Evolutionary conservation across 2,113 vertebrate genomes (phyloP).

Genomic region (Oncorhynchus mykiss): DNA sequence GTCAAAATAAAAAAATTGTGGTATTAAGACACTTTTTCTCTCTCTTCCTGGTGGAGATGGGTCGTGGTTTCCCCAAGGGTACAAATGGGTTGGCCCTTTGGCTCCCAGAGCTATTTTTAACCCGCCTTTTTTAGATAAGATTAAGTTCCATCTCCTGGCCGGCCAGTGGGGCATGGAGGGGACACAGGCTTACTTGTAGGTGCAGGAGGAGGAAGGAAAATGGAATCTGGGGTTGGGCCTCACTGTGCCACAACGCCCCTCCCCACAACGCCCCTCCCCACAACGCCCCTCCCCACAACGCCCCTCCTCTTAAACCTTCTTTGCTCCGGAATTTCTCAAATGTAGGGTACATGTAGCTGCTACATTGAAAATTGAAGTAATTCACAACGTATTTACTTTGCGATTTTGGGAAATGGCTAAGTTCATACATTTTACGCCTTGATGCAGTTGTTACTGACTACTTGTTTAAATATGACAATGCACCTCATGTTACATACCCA

Average conservation of each 20-base stretch:
- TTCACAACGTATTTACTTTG: too few relatives aligned
- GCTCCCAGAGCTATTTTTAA: constrained; percentile 67
- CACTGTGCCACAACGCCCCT: neutral
- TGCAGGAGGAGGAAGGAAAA: neutral
- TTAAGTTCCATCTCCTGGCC: constrained; percentile 64
- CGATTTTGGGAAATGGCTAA: too few relatives aligned
- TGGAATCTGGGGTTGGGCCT: neutral
- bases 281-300: neutral
- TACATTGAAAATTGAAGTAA: too few relatives aligned
- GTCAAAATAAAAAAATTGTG: neutral
- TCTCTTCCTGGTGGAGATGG: constrained; percentile 25
- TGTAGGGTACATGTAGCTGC: too few relatives aligned
- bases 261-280: neutral
- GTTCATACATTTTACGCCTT: too few relatives aligned
- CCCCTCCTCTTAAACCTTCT: neutral
- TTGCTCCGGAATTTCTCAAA: too few relatives aligned
- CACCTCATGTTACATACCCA: neutral
- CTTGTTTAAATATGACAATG: too few relatives aligned
- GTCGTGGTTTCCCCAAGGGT: constrained; percentile 8
- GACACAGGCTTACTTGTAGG: constrained; percentile 26
- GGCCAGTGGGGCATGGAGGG: constrained; percentile 15
- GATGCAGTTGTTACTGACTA: too few relatives aligned
- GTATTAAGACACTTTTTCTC: too few relatives aligned
- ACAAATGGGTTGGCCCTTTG: constrained; percentile 42
- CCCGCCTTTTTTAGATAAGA: constrained; percentile 75